These are phyloP conservation scores for Trileptium ribeirensis DNA, from an alignment of 2,888 invertebrate species.

Conservation along the genomic window DNA sequence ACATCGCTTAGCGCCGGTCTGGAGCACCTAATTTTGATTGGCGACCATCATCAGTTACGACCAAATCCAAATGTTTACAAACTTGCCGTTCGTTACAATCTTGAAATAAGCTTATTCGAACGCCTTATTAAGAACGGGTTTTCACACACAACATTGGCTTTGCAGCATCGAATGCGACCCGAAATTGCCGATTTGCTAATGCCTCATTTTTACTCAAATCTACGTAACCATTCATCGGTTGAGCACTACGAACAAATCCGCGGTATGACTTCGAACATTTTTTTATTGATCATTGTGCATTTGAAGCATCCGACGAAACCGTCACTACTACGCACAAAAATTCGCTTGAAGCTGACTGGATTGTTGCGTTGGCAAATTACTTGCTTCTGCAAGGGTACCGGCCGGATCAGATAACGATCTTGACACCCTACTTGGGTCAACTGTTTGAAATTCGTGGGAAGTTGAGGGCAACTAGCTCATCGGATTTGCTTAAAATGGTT, in stretches of 20 bases:
- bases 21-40: conserved; percentile 76
- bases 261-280: conserved; percentile 63
- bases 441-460: conserved; percentile 58
- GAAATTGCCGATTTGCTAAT: conserved; percentile 60
- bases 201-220: conserved; percentile 63
- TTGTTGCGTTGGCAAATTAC: conserved; percentile 52
- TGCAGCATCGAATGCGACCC: conserved; percentile 71
- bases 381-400: conserved; percentile 38
- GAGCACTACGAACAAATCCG: conserved; percentile 58
- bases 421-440: conserved; percentile 68
- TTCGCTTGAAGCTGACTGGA: conserved; percentile 62
- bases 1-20: conserved; percentile 66
- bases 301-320: not conserved
- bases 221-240: conserved; percentile 56
- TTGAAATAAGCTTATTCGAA: conserved; percentile 74
- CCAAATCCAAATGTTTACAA: conserved; percentile 66
- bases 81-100: conserved; percentile 62
- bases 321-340: conserved; percentile 59
- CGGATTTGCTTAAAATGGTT: not conserved
- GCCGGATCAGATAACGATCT: conserved; percentile 60
- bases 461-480: conserved; percentile 18
- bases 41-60: conserved; percentile 73
- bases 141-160: conserved; percentile 59
- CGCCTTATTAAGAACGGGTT: conserved; percentile 66
- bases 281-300: conserved; percentile 58